A percentile compares a stretch with the other conserved stretches of the same genome.
Evolutionary conservation across 2,113 vertebrate genomes (phyloP).

Genomic region (Motacilla tschutschensis): DNA sequence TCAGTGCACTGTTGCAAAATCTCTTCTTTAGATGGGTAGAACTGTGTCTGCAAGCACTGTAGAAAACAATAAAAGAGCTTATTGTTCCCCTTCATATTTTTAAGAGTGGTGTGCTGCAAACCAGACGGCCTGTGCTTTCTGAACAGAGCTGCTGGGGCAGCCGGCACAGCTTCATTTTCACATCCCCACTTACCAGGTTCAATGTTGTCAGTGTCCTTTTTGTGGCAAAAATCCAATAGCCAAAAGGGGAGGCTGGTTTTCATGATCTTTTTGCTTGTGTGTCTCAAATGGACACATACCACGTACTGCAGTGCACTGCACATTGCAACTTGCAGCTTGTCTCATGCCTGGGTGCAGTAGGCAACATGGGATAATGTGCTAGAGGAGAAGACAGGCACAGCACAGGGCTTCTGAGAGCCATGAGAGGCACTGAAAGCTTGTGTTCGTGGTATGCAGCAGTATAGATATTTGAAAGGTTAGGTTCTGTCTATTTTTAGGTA

Average conservation of each 20-base stretch:
- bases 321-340: neutral
- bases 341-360: neutral
- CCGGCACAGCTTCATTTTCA: neutral
- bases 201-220: neutral
- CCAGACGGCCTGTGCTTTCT: neutral
- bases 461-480: constrained; percentile 66
- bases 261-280: neutral
- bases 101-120: neutral
- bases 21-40: neutral
- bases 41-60: neutral
- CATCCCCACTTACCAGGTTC: neutral
- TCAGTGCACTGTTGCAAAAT: neutral
- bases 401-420: constrained; percentile 43
- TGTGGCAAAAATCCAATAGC: neutral
- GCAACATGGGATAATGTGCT: neutral
- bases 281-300: neutral
- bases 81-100: neutral
- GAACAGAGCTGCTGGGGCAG: neutral
- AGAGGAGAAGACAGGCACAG: constrained; percentile 30
- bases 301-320: neutral
- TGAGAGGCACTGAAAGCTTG: constrained; percentile 32
- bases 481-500: constrained; percentile 70
- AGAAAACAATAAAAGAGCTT: constrained; percentile 26
- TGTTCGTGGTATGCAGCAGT: constrained; percentile 41
- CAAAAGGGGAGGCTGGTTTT: neutral